Percentiles rank a stretch among this genome's conserved stretches.
phyloP scores from a whole-genome alignment of 2,888 invertebrate genomes.

The Ephialtes manifestator region DNA sequence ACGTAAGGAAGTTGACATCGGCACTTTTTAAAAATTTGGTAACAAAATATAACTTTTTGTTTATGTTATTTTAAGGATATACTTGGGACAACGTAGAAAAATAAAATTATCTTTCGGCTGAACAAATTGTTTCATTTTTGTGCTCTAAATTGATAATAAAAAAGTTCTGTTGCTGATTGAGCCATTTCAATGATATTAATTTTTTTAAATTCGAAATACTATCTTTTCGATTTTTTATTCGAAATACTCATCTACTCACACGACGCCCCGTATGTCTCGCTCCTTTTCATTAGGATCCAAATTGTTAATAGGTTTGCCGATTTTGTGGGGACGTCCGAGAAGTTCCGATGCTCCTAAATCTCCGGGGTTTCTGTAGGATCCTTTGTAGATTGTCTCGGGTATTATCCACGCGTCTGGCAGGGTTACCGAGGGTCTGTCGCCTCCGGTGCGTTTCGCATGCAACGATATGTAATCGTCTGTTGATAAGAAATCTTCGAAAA shows the following conservation, averaged over 20 bases:
- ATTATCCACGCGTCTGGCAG: slow-evolving; percentile 76
- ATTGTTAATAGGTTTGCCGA: slow-evolving; percentile 70
- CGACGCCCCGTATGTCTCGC: slow-evolving; percentile 76
- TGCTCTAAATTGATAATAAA: too few species aligned
- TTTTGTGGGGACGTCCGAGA: slow-evolving; percentile 36
- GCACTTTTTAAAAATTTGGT: too few species aligned
- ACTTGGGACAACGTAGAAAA: too few species aligned
- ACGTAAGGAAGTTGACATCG: too few species aligned
- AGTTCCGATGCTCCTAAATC: slow-evolving; percentile 51
- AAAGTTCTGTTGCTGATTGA: too few species aligned
- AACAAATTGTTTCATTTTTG: too few species aligned
- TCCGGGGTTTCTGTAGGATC: slow-evolving; percentile 75
- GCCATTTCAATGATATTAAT: too few species aligned
- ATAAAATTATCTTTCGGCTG: too few species aligned
- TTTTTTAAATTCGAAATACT: too few species aligned
- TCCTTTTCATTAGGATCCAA: slow-evolving; percentile 74
- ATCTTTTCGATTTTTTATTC: too few species aligned
- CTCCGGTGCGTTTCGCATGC: slow-evolving; percentile 57
- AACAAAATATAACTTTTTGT: too few species aligned
- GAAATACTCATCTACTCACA: slow-evolving; percentile 68
- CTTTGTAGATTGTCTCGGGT: slow-evolving; percentile 77
- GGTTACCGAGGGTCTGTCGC: slow-evolving; percentile 27
- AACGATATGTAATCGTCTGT: slow-evolving; percentile 66
- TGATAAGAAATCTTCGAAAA: neutral
- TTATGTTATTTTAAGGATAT: too few species aligned